phyloP scores from a whole-genome alignment of 92 coral and sea anemone species.

The Epizoanthus fatuus region DNA sequence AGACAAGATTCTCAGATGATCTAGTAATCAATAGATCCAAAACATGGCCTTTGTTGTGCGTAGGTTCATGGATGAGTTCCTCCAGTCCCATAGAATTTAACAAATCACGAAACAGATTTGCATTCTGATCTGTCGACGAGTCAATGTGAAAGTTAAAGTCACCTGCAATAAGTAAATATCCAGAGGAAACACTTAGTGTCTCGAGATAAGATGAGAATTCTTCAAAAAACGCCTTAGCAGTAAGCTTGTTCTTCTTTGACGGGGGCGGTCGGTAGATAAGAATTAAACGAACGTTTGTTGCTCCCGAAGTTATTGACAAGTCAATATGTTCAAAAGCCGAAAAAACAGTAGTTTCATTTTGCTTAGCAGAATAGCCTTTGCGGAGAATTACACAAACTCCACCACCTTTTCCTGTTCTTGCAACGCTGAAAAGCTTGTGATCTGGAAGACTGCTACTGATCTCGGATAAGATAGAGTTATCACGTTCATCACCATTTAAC shows the following conservation, averaged over 20 bases:
- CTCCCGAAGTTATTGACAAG: conserved; percentile 29
- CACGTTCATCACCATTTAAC: conserved; percentile 35
- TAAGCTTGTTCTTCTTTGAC: conserved; percentile 44
- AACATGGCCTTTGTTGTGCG: conserved; percentile 45
- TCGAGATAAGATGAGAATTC: conserved; percentile 37
- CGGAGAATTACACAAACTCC: conserved; percentile 49
- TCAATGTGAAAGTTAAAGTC: conserved; percentile 47
- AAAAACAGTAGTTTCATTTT: conserved; percentile 10
- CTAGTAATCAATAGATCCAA: conserved; percentile 41
- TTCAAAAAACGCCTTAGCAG: conserved; percentile 40
- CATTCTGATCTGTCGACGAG: conserved; percentile 39
- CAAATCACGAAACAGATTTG: conserved; percentile 33
- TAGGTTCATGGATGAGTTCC: conserved; percentile 40
- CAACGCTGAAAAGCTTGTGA: conserved; percentile 22
- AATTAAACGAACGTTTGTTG: conserved; percentile 27
- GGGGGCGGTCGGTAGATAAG: conserved; percentile 45
- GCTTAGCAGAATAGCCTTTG: conserved; percentile 34
- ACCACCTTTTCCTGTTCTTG: conserved; percentile 39
- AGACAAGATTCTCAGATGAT: conserved; percentile 31
- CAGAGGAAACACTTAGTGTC: conserved; percentile 25
- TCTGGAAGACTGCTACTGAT: conserved; percentile 4
- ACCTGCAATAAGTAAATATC: conserved; percentile 12
- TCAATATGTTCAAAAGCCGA: conserved; percentile 43
- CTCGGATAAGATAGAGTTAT: conserved; percentile 25
- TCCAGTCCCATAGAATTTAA: conserved; percentile 38